A percentile compares a stretch with the other conserved stretches of the same genome.
These are phyloP conservation scores for Panulirus ornatus DNA, from an alignment of 1,140 invertebrate genomes.

Conservation along the genomic window DNA sequence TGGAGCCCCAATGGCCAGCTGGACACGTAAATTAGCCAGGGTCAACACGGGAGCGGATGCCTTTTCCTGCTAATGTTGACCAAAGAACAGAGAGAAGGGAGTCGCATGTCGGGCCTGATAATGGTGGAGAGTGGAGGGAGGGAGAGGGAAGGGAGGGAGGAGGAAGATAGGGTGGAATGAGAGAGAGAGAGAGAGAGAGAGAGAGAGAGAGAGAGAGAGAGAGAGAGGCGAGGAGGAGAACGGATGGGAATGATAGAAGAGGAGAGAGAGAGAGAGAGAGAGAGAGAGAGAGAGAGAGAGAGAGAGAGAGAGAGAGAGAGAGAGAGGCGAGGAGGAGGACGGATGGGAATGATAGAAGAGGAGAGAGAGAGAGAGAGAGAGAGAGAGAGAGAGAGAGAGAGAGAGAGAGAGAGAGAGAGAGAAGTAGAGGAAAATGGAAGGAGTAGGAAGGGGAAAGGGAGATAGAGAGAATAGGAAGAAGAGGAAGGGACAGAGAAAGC, in stretches of 20 bases:
- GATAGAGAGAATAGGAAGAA: constrained; percentile 1
- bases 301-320: constrained; percentile 18
- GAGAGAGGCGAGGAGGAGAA: neutral
- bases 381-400: neutral
- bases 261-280: neutral
- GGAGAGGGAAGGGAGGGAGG: neutral
- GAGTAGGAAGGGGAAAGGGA: neutral
- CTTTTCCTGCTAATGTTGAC: too few relatives aligned
- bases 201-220: neutral
- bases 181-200: constrained; percentile 16
- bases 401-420: neutral
- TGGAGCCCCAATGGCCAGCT: neutral
- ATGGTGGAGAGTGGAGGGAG: neutral
- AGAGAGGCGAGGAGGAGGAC: too few relatives aligned
- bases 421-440: neutral
- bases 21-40: neutral
- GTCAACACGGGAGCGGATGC: too few relatives aligned
- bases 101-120: neutral
- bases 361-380: neutral
- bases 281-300: constrained; percentile 11
- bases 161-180: neutral
- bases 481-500: neutral
- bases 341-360: neutral
- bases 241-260: neutral
- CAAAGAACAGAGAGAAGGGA: neutral